Base-by-base conservation (phyloP, 2,797 vertebrate genomes). In the Taenioides sp. region DNA sequence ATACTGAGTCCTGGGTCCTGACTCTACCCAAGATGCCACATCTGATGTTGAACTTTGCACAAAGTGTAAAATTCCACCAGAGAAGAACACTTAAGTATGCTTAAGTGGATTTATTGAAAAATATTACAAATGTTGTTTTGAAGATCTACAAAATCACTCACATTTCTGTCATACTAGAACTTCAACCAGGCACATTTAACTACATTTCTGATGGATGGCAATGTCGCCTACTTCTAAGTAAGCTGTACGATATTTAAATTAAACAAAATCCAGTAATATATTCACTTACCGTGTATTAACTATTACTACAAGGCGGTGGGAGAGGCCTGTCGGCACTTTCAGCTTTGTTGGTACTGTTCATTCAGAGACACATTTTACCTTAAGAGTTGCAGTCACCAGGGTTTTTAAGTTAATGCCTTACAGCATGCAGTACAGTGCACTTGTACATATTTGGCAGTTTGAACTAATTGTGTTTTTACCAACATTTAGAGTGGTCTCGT, bases 401-500 rank as follows among this genome's bases (percentile, higher is more conserved):
- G 9, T 34, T 34, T 34, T 34, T 34, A 34, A 34, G 31, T 37
- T 37, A 28, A 18, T 52, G 31, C 27, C 7, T 52, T 25, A 49
- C 18, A 31, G 0, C 2, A 28, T 17, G 7, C 49, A 2, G 47
- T 31, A 66, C 65, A 52, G 47, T 66, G 65, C n/a, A 50, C 23
- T 31, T 66, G 43, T n/a, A 52, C 17, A 52, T 18, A 49, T 50
- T 65, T 27, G 62, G 37, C n/a, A 50, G 43, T 50, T 65, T 50
- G 3, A 28, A 43, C 17, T 20, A 28, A 50, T 65, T 20, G n/a
- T 9, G 23, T 20, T 50, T 50, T 65, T 50, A 27, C 20, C 23
- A 25, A 49, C 25, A n/a, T 50, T 65, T 20, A n/a, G 25, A 66
- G 65, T 52, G 65, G 47, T 66, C 64, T 66, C 43, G 47, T 52